Percentiles rank a stretch among this genome's conserved stretches.
Evolutionary conservation across 2,797 vertebrate species (phyloP).

Genomic region (Phataginus tricuspis): DNA sequence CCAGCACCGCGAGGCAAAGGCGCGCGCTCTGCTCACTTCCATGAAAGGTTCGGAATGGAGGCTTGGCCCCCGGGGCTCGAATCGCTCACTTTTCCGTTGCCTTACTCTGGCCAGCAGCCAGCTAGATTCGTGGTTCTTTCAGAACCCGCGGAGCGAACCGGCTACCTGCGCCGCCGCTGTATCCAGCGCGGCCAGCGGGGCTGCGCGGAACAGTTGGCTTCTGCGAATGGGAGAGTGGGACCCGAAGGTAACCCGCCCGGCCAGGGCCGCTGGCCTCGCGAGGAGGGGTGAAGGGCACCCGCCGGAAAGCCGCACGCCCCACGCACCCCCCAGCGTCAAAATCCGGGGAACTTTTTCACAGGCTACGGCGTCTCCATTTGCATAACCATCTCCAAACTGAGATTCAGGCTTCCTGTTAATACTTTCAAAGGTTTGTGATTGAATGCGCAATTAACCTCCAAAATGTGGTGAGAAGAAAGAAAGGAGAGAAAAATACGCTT

Average conservation of each 20-base stretch:
- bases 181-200: neutral
- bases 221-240: neutral
- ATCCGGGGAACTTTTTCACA: constrained; percentile 72
- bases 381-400: constrained; percentile 83
- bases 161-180: constrained; percentile 57
- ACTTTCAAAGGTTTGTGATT: constrained; percentile 80
- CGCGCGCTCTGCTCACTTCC: constrained; percentile 63
- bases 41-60: constrained; percentile 75
- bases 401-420: constrained; percentile 80
- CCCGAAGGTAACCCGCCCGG: neutral
- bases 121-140: neutral
- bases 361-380: constrained; percentile 82
- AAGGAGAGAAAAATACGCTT: neutral
- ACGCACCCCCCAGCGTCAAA: constrained; percentile 58
- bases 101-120: constrained; percentile 57
- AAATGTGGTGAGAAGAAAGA: constrained; percentile 66
- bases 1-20: constrained; percentile 37
- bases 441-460: constrained; percentile 80
- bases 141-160: constrained; percentile 28
- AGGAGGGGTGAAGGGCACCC: neutral
- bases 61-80: neutral
- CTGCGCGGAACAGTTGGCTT: constrained; percentile 68
- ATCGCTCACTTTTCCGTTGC: constrained; percentile 54
- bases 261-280: neutral
- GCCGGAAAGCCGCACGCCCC: neutral